Evolutionary conservation across 2,113 vertebrate genomes (phyloP), one percentile per base, ranked within the genome.

Genomic region (Chloropsis hardwickii): DNA sequence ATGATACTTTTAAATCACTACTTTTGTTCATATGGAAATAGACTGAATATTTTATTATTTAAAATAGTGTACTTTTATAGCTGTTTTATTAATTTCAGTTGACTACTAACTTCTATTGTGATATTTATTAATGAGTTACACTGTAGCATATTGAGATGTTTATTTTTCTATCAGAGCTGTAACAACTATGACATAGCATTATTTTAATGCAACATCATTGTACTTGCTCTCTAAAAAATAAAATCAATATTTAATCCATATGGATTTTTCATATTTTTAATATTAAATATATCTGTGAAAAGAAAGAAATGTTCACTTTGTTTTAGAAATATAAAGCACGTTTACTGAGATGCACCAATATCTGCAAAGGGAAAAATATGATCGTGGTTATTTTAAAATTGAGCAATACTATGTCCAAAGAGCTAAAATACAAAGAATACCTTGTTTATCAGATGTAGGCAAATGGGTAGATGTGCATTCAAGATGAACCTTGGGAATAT

Each of bases 151-250:
- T 97, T 91, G 93, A 97, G 94, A 97, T 94, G 95, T 98, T 94
- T 98, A 98, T 98, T 98, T 98, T 98, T 97, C 84, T 98, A 98
- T 97, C 96, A 97, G 94, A 97, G 87, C 84, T 96, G 94, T 96
- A 97, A 95, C 91, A 94, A 95, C 60, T 95, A 88, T 92, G 95
- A 96, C 95, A 95, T 96, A 92, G 95, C 92, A 96, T 97, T 97
- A 95, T 96, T 88, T 95, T 96, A 96, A 96, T 97, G 95, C 95
- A 95, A 79, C 92, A 90, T 95, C 84, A 94, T 96, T 97, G 93
- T 97, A 96, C 54, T 95, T 94, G 88, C 92, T 95, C 78, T 96
- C 88, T 95, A 97, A 97, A 95, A 95, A 97, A 97, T 95, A 97
- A 96, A 94, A 92, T 69, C 61, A 57, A 31, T 92, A 84, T 96